A percentile compares a stretch with the other conserved stretches of the same genome.
Evolutionary conservation across 2,888 invertebrate species (phyloP).

Genomic region (Alloscopus bannaensis): DNA sequence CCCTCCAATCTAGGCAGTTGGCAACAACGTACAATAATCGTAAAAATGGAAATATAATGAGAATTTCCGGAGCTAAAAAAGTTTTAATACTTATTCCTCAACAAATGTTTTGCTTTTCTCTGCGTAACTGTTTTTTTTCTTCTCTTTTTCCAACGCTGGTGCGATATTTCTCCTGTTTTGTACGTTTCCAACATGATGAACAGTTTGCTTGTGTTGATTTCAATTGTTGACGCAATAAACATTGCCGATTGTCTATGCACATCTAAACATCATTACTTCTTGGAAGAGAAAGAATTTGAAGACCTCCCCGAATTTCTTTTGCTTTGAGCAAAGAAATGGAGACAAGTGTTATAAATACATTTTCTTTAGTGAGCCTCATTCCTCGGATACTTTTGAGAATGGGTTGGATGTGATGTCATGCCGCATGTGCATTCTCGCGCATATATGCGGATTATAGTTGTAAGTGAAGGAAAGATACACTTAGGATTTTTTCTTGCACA

Average conservation of each 20-base stretch:
- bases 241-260: conserved; percentile 4
- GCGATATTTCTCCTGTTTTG: no score
- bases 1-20: conserved; percentile 21
- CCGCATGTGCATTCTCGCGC: no score
- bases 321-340: no score
- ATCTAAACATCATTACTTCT: not conserved
- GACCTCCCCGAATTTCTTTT: no score
- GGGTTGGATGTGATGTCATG: conserved; percentile 21
- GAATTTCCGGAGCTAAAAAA: conserved; percentile 31
- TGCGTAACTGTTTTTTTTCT: not conserved
- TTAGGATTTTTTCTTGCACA: no score
- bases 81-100: conserved; percentile 1
- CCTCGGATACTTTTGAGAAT: no score
- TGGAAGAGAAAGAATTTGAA: not conserved
- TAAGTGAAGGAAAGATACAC: no score
- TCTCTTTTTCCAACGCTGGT: not conserved
- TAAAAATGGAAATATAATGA: conserved; percentile 61
- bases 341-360: no score
- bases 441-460: no score
- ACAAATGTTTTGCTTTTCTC: not conserved
- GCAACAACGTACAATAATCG: conserved; percentile 53
- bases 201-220: conserved; percentile 18
- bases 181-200: not conserved
- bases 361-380: no score
- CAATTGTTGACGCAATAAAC: conserved; percentile 26